These are phyloP conservation scores for Xanthia icteritia DNA, from an alignment of 2,888 invertebrate genomes.

Conservation along the genomic window DNA sequence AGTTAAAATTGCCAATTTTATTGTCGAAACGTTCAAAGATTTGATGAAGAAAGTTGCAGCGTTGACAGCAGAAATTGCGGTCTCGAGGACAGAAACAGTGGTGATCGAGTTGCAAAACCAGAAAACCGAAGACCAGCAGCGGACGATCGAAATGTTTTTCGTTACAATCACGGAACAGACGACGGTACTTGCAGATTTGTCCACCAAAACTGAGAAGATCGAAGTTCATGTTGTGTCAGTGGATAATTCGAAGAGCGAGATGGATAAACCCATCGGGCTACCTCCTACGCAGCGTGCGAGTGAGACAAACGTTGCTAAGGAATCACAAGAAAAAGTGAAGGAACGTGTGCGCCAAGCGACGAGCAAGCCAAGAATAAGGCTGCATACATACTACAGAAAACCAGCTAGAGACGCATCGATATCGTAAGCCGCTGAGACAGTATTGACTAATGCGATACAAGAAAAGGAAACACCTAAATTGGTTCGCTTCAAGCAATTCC, in stretches of 20 bases:
- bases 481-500: background rate
- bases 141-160: background rate
- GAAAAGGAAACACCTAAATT: background rate
- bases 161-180: background rate
- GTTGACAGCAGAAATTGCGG: background rate
- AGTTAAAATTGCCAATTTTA: background rate
- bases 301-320: background rate
- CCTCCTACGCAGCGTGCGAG: background rate
- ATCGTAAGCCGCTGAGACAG: background rate
- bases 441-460: background rate
- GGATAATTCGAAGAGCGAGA: constrained; percentile 2
- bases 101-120: background rate
- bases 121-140: background rate
- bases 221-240: background rate
- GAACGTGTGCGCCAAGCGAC: background rate
- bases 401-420: too few species aligned
- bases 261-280: background rate
- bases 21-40: background rate
- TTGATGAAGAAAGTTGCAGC: background rate
- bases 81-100: background rate
- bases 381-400: background rate
- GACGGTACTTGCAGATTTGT: background rate
- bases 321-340: background rate
- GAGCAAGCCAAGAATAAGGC: background rate
- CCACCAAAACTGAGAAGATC: background rate